These are phyloP conservation scores for Acipenser ruthenus DNA, from an alignment of 2,797 vertebrate genomes.

Conservation along the genomic window DNA sequence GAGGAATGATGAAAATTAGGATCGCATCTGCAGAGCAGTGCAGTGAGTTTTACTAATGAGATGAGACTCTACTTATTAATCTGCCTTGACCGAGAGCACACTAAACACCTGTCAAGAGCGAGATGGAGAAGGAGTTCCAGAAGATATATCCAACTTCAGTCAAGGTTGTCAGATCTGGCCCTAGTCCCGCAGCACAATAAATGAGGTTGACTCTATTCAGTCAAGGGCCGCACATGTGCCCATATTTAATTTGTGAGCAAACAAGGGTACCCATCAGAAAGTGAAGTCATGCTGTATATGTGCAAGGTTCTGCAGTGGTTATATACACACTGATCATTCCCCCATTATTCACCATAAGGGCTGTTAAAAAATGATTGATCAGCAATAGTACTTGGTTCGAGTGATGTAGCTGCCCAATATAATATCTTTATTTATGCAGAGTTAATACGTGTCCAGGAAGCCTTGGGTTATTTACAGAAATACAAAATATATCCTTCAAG, in stretches of 20 bases:
- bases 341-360: no score
- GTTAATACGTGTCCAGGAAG: no score
- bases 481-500: no score
- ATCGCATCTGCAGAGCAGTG: constrained; percentile 8
- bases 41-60: constrained; percentile 9
- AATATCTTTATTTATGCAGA: no score
- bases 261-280: no score
- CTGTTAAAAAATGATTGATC: no score
- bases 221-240: neutral
- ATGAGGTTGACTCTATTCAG: neutral
- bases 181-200: neutral
- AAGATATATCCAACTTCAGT: neutral
- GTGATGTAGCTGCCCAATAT: no score
- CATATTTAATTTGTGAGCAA: neutral
- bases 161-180: neutral
- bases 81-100: neutral
- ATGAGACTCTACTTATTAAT: constrained; percentile 10
- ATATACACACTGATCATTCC: no score
- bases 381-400: no score
- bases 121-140: neutral
- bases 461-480: no score
- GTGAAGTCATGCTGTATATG: no score
- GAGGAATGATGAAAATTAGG: constrained; percentile 7
- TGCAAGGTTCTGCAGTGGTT: no score
- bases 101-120: constrained; percentile 12